Evolutionary conservation across 1,140 invertebrate species (phyloP), one percentile per base, ranked within the genome.

Genomic region (Telenomus remus): DNA sequence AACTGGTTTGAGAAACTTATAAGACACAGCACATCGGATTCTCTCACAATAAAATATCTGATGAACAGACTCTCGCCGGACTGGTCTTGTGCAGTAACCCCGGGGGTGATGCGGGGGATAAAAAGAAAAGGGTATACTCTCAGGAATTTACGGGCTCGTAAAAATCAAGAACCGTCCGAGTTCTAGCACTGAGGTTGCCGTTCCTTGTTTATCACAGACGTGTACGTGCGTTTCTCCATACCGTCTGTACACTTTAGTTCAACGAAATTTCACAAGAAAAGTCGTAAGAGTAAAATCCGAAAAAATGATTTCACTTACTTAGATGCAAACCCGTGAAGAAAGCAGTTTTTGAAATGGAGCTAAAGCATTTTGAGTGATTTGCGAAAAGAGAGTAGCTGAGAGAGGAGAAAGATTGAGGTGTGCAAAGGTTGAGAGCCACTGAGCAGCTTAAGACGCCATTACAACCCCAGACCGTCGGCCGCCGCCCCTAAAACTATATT

Each of bases 401-500:
- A 27, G 19, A 6, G 1, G 19, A 6, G 2, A 27, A 27, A 27
- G 19, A 27, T 27, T 27, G 6, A 27, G 19, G 37, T 39, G 37
- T 39, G 37, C 37, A 9, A 11, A 39, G 37, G 37, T 39, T 86
- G 86, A 86, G 86, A 81, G 76, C 79, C 85, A 27, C 86, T 82
- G 84, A 33, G 56, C 80, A 84, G 82, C 85, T 88, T 88, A 88
- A 88, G 86, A 87, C 85, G 84, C 86, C 86, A 87, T 87, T 87
- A 87, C 85, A 86, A 79, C 80, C 85, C 84, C 63, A 61, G 78
- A 60, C 83, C 81, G 80, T 80, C 83, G 80, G 83, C 84, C 84
- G 81, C 84, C 86, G 83, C 86, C 85, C 86, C 85, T 86, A 86
- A 87, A 87, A 87, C 85, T 86, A 85, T 87, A 87, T 87, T 87